Evolutionary conservation across 2,797 vertebrate genomes (phyloP), one percentile per base, ranked within the genome.

Genomic region (Hemitrygon akajei): DNA sequence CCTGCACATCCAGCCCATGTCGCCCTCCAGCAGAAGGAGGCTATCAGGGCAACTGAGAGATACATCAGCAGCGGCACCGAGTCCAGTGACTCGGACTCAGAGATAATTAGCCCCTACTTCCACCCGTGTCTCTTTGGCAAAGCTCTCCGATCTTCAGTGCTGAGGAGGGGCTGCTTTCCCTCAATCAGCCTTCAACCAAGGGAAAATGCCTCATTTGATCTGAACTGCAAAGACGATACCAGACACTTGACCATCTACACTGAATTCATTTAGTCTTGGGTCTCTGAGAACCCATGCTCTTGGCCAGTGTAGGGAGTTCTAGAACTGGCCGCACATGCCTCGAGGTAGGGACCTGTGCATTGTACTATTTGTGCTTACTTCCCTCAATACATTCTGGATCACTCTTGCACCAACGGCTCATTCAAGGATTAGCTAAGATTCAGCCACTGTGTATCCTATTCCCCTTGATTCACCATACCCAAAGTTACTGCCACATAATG

Each of bases 121-220:
- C 97, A 97, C 93, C 96, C 97, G 22, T 47, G 91, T 14, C 95
- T 97, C 12, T 95, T 97, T 0, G 97, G 98, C 14, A 97, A 96
- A 60, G 91, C 96, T 94, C 95, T 95, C 69, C 96, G 95, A 22
- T 94, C 96, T 0, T 95, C 96, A 0, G 97, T 98, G 47, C 94
- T 97, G 94, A 97, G 98, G 94, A 97, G 98, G 20, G 96, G 98
- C 95, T 97, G 97, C 63, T 96, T 98, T 92, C 99, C 98, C 94
- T 99, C 98, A 0, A 98, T 98, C 80, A 99, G 98, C 95, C 97
- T 99, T 73, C 99, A 99, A 93, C 96, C 99, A 94, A 97, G 98
- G 0, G 98, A 98, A 94, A 97, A 98, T 30, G 98, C 98, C 0
- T 94, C 96, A 81, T 94, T 95, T 0, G 94, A 95, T 81, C 94